A percentile compares a stretch with the other conserved stretches of the same genome.
phyloP scores from a whole-genome alignment of 2,888 invertebrate species.

The Pterostichus niger region DNA sequence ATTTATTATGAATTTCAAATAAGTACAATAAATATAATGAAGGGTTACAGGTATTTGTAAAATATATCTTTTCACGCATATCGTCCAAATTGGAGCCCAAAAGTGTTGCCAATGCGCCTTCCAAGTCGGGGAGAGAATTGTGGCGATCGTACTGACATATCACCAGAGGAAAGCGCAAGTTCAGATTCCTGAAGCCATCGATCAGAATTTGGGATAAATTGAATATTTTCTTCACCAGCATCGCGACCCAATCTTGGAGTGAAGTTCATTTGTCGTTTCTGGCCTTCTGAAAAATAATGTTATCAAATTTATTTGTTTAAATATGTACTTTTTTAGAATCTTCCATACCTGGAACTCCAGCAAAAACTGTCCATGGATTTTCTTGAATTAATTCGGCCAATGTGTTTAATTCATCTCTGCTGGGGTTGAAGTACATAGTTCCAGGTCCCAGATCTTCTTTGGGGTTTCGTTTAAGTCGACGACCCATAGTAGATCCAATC shows the following conservation, averaged over 20 bases:
- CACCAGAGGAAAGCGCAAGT: constrained; percentile 69
- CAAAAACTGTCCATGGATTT: constrained; percentile 75
- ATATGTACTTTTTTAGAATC: constrained; percentile 40
- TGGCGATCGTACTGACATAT: constrained; percentile 75
- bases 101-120: constrained; percentile 72
- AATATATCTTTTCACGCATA: constrained; percentile 43
- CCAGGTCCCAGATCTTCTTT: constrained; percentile 71
- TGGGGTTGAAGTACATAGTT: constrained; percentile 71
- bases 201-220: constrained; percentile 69
- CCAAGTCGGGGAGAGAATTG: constrained; percentile 78
- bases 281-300: constrained; percentile 20
- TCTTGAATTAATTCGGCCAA: constrained; percentile 75
- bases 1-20: constrained; percentile 36
- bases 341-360: constrained; percentile 67
- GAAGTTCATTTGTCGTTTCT: constrained; percentile 75
- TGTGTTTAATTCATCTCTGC: constrained; percentile 72
- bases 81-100: constrained; percentile 31
- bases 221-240: constrained; percentile 72
- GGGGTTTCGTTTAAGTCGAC: constrained; percentile 75
- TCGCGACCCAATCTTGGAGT: constrained; percentile 79
- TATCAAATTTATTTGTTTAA: constrained; percentile 54
- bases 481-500: constrained; percentile 73
- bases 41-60: constrained; percentile 17
- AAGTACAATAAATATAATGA: constrained; percentile 35
- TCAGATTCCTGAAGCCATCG: constrained; percentile 71